Base-by-base conservation (phyloP, 2,888 invertebrate species). In the Leucophenga montana region DNA sequence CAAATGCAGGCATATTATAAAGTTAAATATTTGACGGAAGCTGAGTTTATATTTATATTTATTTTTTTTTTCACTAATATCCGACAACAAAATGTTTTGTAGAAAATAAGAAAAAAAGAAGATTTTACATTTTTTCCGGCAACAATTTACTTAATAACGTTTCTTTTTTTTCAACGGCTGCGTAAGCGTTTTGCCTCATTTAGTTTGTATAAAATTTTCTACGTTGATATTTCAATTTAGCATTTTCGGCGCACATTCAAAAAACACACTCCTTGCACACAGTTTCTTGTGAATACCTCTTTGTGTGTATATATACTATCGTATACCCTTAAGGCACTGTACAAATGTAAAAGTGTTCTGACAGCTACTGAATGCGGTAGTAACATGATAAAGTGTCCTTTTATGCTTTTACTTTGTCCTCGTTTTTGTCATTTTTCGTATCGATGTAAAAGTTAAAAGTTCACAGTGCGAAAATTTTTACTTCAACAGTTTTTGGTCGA, bases 181-280 rank as follows among this genome's bases (percentile, higher is more conserved):
- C 11, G 31, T 62, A 22, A 70, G 64, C 71, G 83, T 66, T 74
- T 73, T 81, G 83, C 75, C 83, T 84, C 84, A 84, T 81, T 81
- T 84, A 81, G 77, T 75, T 71, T 69, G 75, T 76, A 76, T 81
- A 76, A 74, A 59, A 33, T 59, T 59, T 39, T 54, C 73, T n/a
- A n/a, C n/a, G n/a, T 75, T 78, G 70, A 84, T 75, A 81, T 81
- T 84, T 81, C 84, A 81, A 81, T 81, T 81, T 81, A 18, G n/a
- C n/a, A n/a, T n/a, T n/a, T n/a, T n/a, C n/a, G n/a, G n/a, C n/a
- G n/a, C 20, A 13, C 33, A 33, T 5, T 3, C 33, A 3, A 33
- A 3, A 33, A 3, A 33, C 33, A 33, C 33, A 33, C 33, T 5
- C 33, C n/a, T n/a, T n/a, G 8, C 33, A 33, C 33, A 33, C 33